Percentiles rank a stretch among this genome's conserved stretches.
These are phyloP conservation scores for Dunckerocampus dactyliophorus DNA, from an alignment of 2,113 vertebrate genomes.

Conservation along the genomic window DNA sequence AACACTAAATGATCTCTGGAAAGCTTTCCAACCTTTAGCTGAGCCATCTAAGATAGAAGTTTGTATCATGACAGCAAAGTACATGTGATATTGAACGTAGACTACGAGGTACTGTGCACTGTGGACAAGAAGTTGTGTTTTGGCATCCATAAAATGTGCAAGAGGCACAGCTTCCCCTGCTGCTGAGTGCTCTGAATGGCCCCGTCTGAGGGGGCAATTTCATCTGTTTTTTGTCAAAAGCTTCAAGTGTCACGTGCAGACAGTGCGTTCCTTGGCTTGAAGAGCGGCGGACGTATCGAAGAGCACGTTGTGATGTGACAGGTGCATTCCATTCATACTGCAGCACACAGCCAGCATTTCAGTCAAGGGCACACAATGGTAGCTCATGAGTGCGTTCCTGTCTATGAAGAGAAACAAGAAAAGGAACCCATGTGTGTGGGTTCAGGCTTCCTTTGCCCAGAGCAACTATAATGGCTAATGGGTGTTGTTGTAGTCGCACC, in stretches of 20 bases:
- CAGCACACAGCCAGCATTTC: neutral
- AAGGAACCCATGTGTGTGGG: neutral
- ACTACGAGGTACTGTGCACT: neutral
- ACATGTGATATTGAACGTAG: neutral
- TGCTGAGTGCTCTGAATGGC: neutral
- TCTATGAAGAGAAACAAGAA: neutral
- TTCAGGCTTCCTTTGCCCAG: neutral
- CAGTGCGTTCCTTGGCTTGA: neutral
- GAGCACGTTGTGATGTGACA: neutral
- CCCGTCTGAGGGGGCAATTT: neutral
- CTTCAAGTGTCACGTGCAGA: neutral
- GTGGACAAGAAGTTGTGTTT: neutral
- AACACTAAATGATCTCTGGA: no score
- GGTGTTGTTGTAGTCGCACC: neutral
- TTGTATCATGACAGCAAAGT: no score
- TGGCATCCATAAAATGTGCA: neutral
- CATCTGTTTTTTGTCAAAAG: neutral
- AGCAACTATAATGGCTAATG: neutral
- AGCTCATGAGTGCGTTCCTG: neutral
- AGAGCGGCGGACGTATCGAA: neutral
- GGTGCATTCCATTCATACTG: neutral
- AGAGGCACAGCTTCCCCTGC: neutral
- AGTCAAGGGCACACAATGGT: neutral
- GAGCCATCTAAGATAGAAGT: no score
- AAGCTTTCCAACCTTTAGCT: no score